A percentile compares a stretch with the other conserved stretches of the same genome.
phyloP scores from a whole-genome alignment of 2,888 invertebrate species.

The Phyto melanocephala region DNA sequence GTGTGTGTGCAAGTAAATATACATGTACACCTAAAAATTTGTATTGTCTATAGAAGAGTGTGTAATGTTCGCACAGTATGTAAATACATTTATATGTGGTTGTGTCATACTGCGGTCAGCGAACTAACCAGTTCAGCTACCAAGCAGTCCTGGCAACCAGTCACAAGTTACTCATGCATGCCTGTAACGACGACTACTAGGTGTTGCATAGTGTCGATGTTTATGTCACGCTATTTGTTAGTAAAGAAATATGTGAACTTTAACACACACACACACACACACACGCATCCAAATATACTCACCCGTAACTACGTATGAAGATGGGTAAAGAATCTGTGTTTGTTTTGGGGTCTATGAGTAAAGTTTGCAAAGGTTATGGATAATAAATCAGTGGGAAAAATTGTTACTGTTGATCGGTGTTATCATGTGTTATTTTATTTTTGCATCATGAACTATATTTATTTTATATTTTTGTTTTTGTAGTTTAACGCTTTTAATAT shows the following conservation, averaged over 20 bases:
- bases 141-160: conserved; percentile 44
- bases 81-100: not conserved
- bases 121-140: conserved; percentile 41
- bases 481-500: not conserved
- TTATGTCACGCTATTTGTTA: conserved; percentile 57
- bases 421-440: conserved; percentile 45
- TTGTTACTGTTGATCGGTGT: conserved; percentile 65
- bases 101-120: conserved; percentile 57
- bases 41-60: not conserved
- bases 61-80: not conserved
- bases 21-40: not conserved
- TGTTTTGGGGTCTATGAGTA: conserved; percentile 12
- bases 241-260: conserved; percentile 37
- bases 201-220: conserved; percentile 43
- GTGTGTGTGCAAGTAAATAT: not conserved
- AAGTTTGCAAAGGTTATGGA: conserved; percentile 59
- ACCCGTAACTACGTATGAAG: no score
- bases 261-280: not conserved
- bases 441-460: not conserved
- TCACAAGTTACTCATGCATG: conserved; percentile 52
- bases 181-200: conserved; percentile 23
- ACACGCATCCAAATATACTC: not conserved
- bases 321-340: not conserved
- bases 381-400: conserved; percentile 63
- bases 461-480: not conserved